phyloP scores from a whole-genome alignment of 1,140 invertebrate species.

The Babylonia areolata region DNA sequence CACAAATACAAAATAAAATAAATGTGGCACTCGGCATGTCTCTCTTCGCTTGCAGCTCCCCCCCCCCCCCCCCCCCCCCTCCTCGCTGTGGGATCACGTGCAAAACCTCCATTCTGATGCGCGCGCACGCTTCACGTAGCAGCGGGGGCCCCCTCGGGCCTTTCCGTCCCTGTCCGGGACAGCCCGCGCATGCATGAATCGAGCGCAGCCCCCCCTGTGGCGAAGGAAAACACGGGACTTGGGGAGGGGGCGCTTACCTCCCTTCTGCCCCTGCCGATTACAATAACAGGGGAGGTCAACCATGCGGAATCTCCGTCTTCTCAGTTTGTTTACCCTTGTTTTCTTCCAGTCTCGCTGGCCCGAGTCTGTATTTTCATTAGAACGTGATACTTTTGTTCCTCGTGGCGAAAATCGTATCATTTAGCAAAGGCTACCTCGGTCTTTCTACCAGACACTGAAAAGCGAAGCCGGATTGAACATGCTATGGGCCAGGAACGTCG shows the following conservation, averaged over 20 bases:
- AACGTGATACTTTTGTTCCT: conserved; percentile 22
- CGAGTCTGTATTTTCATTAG: conserved; percentile 3
- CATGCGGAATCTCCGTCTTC: conserved; percentile 15
- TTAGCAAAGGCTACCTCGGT: background rate
- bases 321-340: conserved; percentile 18
- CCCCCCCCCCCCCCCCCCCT: background rate
- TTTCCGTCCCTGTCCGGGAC: conserved; percentile 7
- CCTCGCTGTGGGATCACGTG: background rate
- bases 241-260: conserved; percentile 10
- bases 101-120: conserved; percentile 1
- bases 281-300: conserved; percentile 21
- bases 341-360: background rate
- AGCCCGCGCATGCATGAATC: conserved; percentile 1
- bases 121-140: conserved; percentile 19
- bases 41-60: background rate
- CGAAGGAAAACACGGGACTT: background rate
- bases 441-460: no score
- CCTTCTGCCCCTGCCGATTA: conserved; percentile 14
- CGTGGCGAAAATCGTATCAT: conserved; percentile 16
- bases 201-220: background rate
- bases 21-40: no score
- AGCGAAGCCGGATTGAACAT: no score
- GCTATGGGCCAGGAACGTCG: no score
- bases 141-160: conserved; percentile 11
- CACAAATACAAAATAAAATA: no score